Percentiles rank a stretch among this genome's conserved stretches.
Evolutionary conservation across 1,140 invertebrate genomes (phyloP).

Genomic region (Ephestia elutella): DNA sequence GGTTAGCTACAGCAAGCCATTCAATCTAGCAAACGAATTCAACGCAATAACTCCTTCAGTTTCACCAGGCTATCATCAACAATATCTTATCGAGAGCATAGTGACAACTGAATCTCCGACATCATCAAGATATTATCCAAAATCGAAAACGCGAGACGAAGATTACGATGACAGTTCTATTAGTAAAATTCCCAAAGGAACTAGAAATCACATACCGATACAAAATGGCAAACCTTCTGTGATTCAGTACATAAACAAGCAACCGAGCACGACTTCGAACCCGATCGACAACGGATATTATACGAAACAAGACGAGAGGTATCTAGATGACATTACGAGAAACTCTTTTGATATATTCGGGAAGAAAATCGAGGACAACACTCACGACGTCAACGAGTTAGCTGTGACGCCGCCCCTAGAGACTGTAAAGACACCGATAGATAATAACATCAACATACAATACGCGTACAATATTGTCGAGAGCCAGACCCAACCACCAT

Average conservation of each 20-base stretch:
- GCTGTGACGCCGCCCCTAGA: constrained; percentile 63
- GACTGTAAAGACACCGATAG: constrained; percentile 55
- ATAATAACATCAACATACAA: constrained; percentile 61
- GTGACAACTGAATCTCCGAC: constrained; percentile 63
- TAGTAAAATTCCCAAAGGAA: constrained; percentile 46
- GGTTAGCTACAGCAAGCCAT: constrained; percentile 78
- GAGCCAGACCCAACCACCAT: constrained; percentile 52
- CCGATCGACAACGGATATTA: constrained; percentile 80
- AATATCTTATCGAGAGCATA: constrained; percentile 63
- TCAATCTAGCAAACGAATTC: constrained; percentile 73
- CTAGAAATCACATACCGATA: constrained; percentile 55
- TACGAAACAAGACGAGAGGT: constrained; percentile 81
- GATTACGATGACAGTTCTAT: constrained; percentile 55
- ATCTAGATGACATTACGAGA: constrained; percentile 84
- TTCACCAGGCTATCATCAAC: constrained; percentile 50
- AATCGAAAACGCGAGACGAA: constrained; percentile 53
- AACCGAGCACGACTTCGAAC: constrained; percentile 75
- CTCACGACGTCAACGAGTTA: constrained; percentile 73
- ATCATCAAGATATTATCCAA: constrained; percentile 64
- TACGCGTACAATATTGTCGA: constrained; percentile 67
- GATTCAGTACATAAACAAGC: constrained; percentile 46
- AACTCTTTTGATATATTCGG: constrained; percentile 86
- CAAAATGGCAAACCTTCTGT: constrained; percentile 55
- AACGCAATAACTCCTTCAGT: constrained; percentile 68
- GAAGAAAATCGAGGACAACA: constrained; percentile 77